Conservation (phyloP, 1,140 invertebrate species). For the Mactra quadrangularis region DNA sequence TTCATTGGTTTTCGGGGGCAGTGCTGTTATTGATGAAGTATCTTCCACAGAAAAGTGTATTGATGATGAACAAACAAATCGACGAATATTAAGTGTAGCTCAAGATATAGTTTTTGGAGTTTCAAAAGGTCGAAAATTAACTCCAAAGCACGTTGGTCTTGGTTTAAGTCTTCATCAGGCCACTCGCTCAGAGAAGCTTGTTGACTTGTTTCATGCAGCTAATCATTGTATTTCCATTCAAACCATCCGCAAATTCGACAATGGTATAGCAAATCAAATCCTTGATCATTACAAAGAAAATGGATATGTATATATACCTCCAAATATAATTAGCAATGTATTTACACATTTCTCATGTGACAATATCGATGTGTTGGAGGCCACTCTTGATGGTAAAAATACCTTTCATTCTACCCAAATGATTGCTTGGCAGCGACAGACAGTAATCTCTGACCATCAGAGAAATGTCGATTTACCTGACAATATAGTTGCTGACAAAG, state of each 20-base stretch:
- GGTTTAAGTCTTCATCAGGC: conserved; percentile 50
- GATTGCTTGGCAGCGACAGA: conserved; percentile 3
- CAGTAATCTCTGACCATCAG: too few species aligned
- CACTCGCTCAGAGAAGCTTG: conserved; percentile 42
- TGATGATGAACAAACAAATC: not conserved
- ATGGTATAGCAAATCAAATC: too few species aligned
- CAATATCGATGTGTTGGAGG: conserved; percentile 53
- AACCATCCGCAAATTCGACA: too few species aligned
- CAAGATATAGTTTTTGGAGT: conserved; percentile 48
- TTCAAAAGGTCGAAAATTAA: conserved; percentile 50
- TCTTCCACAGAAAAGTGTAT: not conserved
- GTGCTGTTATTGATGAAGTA: too few species aligned
- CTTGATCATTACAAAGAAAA: too few species aligned
- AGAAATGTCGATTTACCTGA: too few species aligned
- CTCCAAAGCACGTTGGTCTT: conserved; percentile 57
- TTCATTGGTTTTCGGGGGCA: too few species aligned
- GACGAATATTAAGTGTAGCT: conserved; percentile 29
- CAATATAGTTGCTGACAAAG: not conserved
- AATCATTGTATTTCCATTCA: conserved; percentile 30
- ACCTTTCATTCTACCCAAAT: conserved; percentile 33
- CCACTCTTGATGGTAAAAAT: conserved; percentile 43
- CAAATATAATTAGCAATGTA: too few species aligned
- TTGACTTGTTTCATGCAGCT: conserved; percentile 53
- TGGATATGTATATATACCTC: too few species aligned
- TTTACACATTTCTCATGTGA: too few species aligned